Conservation (phyloP, 1,140 invertebrate genomes). For the Drosophila ogumai region DNA sequence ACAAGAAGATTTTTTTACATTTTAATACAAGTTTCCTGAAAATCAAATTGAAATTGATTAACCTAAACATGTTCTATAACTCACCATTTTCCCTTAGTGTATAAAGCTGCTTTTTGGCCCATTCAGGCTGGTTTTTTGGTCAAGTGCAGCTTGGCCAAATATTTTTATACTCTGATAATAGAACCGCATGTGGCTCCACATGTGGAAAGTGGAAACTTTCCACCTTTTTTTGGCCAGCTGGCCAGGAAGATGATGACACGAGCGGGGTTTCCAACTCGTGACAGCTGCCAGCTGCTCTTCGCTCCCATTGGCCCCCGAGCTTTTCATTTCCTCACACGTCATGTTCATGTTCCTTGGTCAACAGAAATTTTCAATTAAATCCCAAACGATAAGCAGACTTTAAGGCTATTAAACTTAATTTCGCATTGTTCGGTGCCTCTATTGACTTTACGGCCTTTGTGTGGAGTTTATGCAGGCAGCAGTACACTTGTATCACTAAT, state of each 20-base stretch:
- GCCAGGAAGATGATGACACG: conserved; percentile 21
- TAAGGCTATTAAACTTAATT: conserved; percentile 31
- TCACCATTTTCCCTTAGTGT: background rate
- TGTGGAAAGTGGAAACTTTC: conserved; percentile 43
- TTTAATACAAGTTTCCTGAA: background rate
- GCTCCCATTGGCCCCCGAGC: conserved; percentile 11
- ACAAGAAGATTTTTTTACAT: background rate
- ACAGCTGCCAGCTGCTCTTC: conserved; percentile 40
- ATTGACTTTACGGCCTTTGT: conserved; percentile 40
- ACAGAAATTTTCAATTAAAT: conserved; percentile 48
- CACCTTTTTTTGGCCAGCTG: conserved; percentile 36
- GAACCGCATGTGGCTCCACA: conserved; percentile 45
- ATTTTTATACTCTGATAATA: conserved; percentile 43
- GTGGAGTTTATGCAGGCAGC: conserved; percentile 16
- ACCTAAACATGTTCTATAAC: no score
- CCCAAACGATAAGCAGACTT: conserved; percentile 43
- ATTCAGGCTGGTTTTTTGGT: conserved; percentile 68
- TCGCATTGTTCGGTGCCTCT: background rate
- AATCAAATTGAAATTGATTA: no score
- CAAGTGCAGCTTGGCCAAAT: conserved; percentile 58
- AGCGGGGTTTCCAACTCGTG: conserved; percentile 13
- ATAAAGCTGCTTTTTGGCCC: conserved; percentile 20
- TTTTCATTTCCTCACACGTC: conserved; percentile 49
- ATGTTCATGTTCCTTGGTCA: conserved; percentile 34
- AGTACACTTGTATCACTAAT: conserved; percentile 40